phyloP scores from a whole-genome alignment of 2,888 invertebrate species.

The Andrena marginata region DNA sequence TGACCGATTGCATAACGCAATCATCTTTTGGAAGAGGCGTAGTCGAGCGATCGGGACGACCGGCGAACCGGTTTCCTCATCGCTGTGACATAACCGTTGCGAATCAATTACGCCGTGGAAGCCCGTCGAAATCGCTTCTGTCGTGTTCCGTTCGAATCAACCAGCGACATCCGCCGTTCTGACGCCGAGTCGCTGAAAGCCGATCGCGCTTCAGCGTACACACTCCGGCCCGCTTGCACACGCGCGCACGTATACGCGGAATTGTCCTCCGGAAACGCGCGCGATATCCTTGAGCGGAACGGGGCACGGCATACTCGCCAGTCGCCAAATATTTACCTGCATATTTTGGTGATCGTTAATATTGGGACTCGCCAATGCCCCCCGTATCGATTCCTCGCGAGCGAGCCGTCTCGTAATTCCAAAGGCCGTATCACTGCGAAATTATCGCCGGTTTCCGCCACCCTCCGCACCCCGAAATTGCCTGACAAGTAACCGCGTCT shows the following conservation, averaged over 20 bases:
- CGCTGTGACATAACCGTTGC: slow-evolving; percentile 66
- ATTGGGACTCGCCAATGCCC: slow-evolving; percentile 73
- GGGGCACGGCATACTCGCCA: slow-evolving; percentile 65
- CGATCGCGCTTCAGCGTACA: slow-evolving; percentile 51
- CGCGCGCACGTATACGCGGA: neutral
- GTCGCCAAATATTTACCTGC: slow-evolving; percentile 78
- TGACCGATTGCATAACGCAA: slow-evolving; percentile 29
- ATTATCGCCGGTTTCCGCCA: slow-evolving; percentile 57
- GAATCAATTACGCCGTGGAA: slow-evolving; percentile 68
- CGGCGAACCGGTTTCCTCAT: slow-evolving; percentile 54
- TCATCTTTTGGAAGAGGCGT: slow-evolving; percentile 18
- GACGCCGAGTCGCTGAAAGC: slow-evolving; percentile 66
- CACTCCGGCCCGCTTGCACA: slow-evolving; percentile 11
- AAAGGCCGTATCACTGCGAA: slow-evolving; percentile 60
- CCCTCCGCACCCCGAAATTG: neutral
- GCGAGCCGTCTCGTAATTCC: slow-evolving; percentile 65
- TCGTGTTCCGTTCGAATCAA: slow-evolving; percentile 67
- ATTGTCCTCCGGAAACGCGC: slow-evolving; percentile 19
- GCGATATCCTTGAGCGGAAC: slow-evolving; percentile 74
- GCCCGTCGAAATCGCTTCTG: slow-evolving; percentile 68
- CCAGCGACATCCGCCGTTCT: slow-evolving; percentile 63
- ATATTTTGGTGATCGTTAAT: slow-evolving; percentile 79
- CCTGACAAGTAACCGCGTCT: neutral
- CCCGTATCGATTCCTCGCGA: slow-evolving; percentile 70
- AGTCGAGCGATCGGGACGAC: slow-evolving; percentile 42